Evolutionary conservation across 1,140 invertebrate genomes (phyloP).

Genomic region (Drosophila bifasciata): DNA sequence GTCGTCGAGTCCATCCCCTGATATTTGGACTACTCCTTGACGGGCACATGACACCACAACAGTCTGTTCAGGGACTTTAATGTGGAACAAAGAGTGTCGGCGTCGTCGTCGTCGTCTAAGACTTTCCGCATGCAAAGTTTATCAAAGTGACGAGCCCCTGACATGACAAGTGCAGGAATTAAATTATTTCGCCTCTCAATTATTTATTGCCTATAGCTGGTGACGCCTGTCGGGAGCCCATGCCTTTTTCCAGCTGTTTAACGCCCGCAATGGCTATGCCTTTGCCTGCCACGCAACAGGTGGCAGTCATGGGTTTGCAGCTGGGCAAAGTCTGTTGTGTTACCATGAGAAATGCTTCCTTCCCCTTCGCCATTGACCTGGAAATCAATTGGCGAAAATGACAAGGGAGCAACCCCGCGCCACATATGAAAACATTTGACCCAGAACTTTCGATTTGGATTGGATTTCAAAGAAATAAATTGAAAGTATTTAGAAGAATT

Average conservation of each 20-base stretch:
- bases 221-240: background rate
- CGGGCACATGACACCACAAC: constrained; percentile 13
- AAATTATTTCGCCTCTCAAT: background rate
- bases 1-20: background rate
- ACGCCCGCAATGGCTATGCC: background rate
- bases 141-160: constrained; percentile 10
- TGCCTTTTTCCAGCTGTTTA: background rate
- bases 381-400: background rate
- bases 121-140: constrained; percentile 33
- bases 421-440: background rate
- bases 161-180: constrained; percentile 15
- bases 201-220: constrained; percentile 18
- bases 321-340: too few species aligned
- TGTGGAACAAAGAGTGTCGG: constrained; percentile 5
- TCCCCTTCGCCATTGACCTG: background rate
- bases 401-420: background rate
- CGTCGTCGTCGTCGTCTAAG: constrained; percentile 1
- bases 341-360: too few species aligned
- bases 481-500: background rate
- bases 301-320: constrained; percentile 6
- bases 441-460: background rate
- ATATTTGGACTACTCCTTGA: constrained; percentile 18
- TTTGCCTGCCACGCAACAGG: constrained; percentile 6
- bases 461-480: too few species aligned
- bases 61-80: constrained; percentile 3